A percentile compares a stretch with the other conserved stretches of the same genome.
These are phyloP conservation scores for Rana temporaria DNA, from an alignment of 2,113 vertebrate genomes.

Conservation along the genomic window DNA sequence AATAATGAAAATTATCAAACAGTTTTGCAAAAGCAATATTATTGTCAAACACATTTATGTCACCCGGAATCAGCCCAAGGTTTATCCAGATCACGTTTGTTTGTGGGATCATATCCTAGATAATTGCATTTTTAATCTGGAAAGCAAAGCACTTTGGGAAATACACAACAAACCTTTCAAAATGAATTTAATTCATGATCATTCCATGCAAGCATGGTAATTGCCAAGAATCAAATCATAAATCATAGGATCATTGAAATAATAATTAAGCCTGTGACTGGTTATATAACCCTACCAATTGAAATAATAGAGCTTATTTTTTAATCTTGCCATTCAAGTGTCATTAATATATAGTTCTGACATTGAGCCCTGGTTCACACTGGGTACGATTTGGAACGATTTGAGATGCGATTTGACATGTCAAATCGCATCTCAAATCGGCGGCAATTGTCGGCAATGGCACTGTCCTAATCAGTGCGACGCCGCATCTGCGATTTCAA, in stretches of 20 bases:
- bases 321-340: no score
- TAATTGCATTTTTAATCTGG: conserved; percentile 20
- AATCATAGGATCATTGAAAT: not conserved
- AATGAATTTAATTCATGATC: not conserved
- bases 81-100: conserved; percentile 51
- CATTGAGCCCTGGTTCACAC: no score
- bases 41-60: conserved; percentile 74
- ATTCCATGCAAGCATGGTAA: not conserved
- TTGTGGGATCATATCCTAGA: conserved; percentile 31
- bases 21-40: conserved; percentile 78
- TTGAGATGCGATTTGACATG: no score
- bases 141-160: conserved; percentile 5
- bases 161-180: not conserved
- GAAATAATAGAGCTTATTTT: no score
- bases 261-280: not conserved
- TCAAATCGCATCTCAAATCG: no score
- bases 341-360: no score
- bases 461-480: no score
- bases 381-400: no score
- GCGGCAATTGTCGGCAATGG: no score
- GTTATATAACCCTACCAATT: no score
- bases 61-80: conserved; percentile 60
- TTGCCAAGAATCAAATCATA: not conserved
- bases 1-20: conserved; percentile 90
- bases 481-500: no score